Conservation (phyloP, 2,888 invertebrate genomes). For the Plagodis dolabraria region DNA sequence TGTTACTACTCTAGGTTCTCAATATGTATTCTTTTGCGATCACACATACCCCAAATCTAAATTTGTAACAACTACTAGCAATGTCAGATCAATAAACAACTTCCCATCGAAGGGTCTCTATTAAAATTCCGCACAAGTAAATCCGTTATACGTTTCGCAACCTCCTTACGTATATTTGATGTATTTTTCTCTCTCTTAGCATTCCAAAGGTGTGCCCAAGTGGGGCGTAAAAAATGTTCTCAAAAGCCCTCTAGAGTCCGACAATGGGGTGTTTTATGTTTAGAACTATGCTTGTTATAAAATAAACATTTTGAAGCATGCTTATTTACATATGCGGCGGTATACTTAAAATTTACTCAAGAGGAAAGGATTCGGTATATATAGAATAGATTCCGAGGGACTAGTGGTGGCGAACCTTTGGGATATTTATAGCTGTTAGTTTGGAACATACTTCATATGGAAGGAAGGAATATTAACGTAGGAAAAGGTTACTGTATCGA, state of each 20-base stretch:
- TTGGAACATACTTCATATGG: constrained; percentile 3
- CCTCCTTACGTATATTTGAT: constrained; percentile 40
- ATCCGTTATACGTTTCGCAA: constrained; percentile 35
- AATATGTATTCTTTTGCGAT: too few relatives aligned
- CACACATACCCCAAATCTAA: too few relatives aligned
- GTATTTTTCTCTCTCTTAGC: constrained; percentile 41
- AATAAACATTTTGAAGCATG: constrained; percentile 48
- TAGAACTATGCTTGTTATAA: constrained; percentile 53
- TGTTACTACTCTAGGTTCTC: too few relatives aligned
- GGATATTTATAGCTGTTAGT: constrained; percentile 18
- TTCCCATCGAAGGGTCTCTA: constrained; percentile 16
- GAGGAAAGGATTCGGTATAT: constrained; percentile 41
- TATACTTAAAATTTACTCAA: constrained; percentile 35
- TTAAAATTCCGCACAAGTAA: constrained; percentile 35
- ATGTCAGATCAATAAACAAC: constrained; percentile 18
- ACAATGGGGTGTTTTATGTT: constrained; percentile 71
- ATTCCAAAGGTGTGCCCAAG: constrained; percentile 56
- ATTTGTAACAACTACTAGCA: background rate
- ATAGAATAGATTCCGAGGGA: constrained; percentile 43
- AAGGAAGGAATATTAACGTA: constrained; percentile 4
- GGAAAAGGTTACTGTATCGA: background rate
- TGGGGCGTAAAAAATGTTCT: constrained; percentile 65
- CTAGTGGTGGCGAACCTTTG: constrained; percentile 27
- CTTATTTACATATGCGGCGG: constrained; percentile 44
- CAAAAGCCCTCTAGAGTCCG: constrained; percentile 62